A percentile compares a stretch with the other conserved stretches of the same genome.
These are phyloP conservation scores for Heterotis niloticus DNA, from an alignment of 2,113 vertebrate genomes.

Conservation along the genomic window DNA sequence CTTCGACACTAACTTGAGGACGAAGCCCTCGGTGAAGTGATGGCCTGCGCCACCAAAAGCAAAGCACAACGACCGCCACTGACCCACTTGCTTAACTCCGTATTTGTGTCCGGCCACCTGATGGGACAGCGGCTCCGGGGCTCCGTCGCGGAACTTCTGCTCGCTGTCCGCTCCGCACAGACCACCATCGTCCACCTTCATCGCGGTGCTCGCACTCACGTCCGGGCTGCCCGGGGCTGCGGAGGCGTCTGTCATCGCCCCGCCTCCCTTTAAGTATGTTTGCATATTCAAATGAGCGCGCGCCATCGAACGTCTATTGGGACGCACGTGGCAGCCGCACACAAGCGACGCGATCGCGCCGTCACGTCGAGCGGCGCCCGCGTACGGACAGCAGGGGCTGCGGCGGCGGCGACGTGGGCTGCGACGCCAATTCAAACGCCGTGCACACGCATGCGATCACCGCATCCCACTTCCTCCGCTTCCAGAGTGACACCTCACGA, in stretches of 20 bases:
- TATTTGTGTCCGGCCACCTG: conserved; percentile 96
- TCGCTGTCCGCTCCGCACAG: conserved; percentile 38
- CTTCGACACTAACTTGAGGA: too few species aligned
- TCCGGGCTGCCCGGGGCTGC: conserved; percentile 52
- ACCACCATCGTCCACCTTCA: conserved; percentile 36
- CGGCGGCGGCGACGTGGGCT: too few species aligned
- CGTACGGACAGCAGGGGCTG: too few species aligned
- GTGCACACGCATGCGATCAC: conserved; percentile 30
- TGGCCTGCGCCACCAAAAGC: neutral
- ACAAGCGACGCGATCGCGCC: too few species aligned
- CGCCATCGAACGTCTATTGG: too few species aligned
- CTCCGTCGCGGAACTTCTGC: conserved; percentile 36
- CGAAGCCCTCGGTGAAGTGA: too few species aligned
- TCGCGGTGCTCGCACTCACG: neutral
- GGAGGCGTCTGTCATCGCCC: conserved; percentile 57
- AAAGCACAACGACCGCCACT: conserved; percentile 49
- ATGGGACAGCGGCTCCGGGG: conserved; percentile 79
- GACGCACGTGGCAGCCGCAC: too few species aligned
- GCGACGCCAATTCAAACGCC: neutral
- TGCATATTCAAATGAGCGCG: too few species aligned
- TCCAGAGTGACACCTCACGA: neutral
- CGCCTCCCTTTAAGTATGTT: conserved; percentile 2
- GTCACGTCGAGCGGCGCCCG: too few species aligned
- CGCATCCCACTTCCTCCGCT: conserved; percentile 57
- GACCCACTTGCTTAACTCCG: conserved; percentile 91